Base-by-base conservation (phyloP, 2,797 vertebrate species). In the Sylvilagus floridanus region DNA sequence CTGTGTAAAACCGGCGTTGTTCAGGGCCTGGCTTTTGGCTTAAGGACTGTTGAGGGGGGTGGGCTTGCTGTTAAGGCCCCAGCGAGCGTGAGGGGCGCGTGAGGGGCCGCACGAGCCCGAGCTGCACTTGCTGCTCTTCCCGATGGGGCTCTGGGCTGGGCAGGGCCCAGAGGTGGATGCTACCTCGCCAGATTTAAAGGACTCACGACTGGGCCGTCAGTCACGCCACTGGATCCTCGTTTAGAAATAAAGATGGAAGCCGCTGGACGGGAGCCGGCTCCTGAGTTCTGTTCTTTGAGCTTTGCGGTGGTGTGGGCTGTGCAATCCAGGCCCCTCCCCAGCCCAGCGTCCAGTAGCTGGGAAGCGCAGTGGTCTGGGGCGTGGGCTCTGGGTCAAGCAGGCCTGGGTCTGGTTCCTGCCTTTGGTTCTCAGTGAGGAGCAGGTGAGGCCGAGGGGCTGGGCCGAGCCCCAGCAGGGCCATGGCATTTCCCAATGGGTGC, bases 161-260 rank as follows among this genome's bases (percentile, higher is more conserved):
- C 32, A 5, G 7, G 26, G 13, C 42, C 42, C 7, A 7, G 26
- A 21, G 37, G 11, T 30, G 16, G 75, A 50, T 52, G 12, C 5
- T 26, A 1, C 28, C 57, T 35, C 19, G 1, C 10, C 22, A 50
- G 47, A 17, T 30, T 26, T 9, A 7, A 12, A 69, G 32, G 42
- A 50, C 32, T 65, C 13, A 50, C 2, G 50, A 52, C 14, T 57
- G 78, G 57, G 26, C 52, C 63, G 60, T 84, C 26, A 21, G 75
- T 16, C 26, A 26, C 12, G 28, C 47, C 63, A 63, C 96, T 96
- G 77, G 93, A 50, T 65, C 69, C 57, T 77, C 84, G 76, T 28
- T 82, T 71, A 78, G 93, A 72, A 96, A 96, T 96, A 97, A 95
- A 97, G 30, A 7, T 11, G 17, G 62, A 47, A 30, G 52, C 90